These are phyloP conservation scores for Platichthys flesus DNA, from an alignment of 2,113 vertebrate genomes.

Conservation along the genomic window DNA sequence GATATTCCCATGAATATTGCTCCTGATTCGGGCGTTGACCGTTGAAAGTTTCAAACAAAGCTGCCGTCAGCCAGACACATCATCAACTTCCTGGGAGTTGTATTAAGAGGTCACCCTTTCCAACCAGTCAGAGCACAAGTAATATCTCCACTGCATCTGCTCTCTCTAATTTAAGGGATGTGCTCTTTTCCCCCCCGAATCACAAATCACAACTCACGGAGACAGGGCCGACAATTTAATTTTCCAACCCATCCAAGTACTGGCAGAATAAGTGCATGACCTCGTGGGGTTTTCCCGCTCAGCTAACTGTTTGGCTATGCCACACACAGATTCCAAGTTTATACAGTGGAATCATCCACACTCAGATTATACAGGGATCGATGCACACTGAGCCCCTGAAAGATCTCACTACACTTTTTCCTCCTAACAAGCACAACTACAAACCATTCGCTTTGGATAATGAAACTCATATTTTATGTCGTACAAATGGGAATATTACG, in stretches of 20 bases:
- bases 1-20: conserved; percentile 10
- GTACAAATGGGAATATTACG: conserved; percentile 27
- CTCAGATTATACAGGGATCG: conserved; percentile 46
- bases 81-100: conserved; percentile 7
- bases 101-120: conserved; percentile 8
- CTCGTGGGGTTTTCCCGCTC: conserved; percentile 5
- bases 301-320: neutral
- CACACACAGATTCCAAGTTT: conserved; percentile 7
- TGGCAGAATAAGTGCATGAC: conserved; percentile 18
- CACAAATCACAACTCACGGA: neutral
- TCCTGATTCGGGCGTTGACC: neutral
- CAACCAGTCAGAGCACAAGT: conserved; percentile 36
- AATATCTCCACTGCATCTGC: conserved; percentile 27
- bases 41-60: conserved; percentile 2
- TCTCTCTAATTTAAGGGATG: conserved; percentile 17
- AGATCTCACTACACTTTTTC: conserved; percentile 19
- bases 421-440: conserved; percentile 17
- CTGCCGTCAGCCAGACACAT: conserved; percentile 15
- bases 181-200: neutral
- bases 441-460: conserved; percentile 30
- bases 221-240: conserved; percentile 22
- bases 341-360: conserved; percentile 36
- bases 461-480: conserved; percentile 26
- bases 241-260: neutral
- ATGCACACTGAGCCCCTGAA: conserved; percentile 31